Percentiles rank a stretch among this genome's conserved stretches.
Evolutionary conservation across 2,888 invertebrate genomes (phyloP).

Genomic region (Hanleya hanleyi): DNA sequence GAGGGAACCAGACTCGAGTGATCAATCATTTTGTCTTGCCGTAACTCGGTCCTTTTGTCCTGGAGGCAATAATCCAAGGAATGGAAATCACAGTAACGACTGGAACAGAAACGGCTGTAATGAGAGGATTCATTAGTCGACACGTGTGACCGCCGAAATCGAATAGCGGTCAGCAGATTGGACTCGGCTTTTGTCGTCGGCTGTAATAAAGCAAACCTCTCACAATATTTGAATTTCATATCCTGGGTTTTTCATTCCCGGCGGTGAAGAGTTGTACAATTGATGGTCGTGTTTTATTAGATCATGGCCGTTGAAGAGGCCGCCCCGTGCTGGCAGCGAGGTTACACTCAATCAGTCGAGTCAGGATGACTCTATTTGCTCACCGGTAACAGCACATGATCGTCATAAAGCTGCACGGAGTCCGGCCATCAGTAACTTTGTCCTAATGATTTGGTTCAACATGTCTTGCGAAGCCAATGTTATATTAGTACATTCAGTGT

Average conservation of each 20-base stretch:
- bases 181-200: neutral
- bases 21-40: too few species aligned
- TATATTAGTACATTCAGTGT: too few species aligned
- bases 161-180: neutral
- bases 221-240: slow-evolving; percentile 11
- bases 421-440: too few species aligned
- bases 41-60: too few species aligned
- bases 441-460: too few species aligned
- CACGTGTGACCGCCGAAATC: neutral
- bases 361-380: too few species aligned
- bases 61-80: neutral
- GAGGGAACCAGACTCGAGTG: too few species aligned
- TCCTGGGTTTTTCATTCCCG: neutral
- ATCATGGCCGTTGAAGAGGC: neutral
- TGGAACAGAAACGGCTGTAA: neutral
- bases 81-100: neutral
- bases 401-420: too few species aligned
- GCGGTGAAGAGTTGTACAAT: neutral
- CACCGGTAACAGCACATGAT: too few species aligned
- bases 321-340: neutral
- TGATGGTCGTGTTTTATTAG: slow-evolving; percentile 4
- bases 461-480: too few species aligned
- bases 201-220: slow-evolving; percentile 1
- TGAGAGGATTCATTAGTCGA: slow-evolving; percentile 1
- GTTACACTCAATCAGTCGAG: neutral